Evolutionary conservation across 2,113 vertebrate genomes (phyloP).

Genomic region (Syrmaticus mikado): DNA sequence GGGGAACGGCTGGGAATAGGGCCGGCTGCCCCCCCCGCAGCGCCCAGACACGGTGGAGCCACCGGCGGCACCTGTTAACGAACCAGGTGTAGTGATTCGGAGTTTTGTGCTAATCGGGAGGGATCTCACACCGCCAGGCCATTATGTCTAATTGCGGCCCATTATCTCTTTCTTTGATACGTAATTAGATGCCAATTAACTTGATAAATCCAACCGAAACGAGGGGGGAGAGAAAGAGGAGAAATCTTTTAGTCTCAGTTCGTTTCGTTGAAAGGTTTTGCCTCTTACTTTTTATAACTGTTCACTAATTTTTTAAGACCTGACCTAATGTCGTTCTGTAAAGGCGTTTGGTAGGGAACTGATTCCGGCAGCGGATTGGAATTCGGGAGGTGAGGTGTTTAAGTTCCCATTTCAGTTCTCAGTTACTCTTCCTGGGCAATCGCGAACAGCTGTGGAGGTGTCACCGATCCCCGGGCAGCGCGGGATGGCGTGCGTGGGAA

Average conservation of each 20-base stretch:
- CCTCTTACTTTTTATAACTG: background rate
- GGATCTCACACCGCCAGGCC: constrained; percentile 49
- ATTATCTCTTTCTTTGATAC: constrained; percentile 78
- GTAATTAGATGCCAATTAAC: constrained; percentile 76
- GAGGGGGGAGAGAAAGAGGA: background rate
- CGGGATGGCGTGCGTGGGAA: background rate
- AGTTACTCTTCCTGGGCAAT: background rate
- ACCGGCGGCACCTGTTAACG: constrained; percentile 13
- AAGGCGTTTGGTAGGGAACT: background rate
- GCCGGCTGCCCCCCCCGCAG: background rate
- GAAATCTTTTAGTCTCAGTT: rapidly evolving
- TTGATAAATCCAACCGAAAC: constrained; percentile 13
- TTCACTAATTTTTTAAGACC: background rate
- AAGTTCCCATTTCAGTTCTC: background rate
- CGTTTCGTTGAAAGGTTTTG: background rate
- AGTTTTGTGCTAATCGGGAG: constrained; percentile 56
- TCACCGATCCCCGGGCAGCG: background rate
- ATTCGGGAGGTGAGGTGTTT: background rate
- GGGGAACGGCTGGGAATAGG: background rate
- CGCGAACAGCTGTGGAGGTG: background rate
- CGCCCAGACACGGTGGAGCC: constrained; percentile 74
- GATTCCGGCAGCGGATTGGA: background rate
- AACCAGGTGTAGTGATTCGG: constrained; percentile 31
- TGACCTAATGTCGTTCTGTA: background rate
- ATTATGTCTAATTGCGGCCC: constrained; percentile 74